phyloP scores from a whole-genome alignment of 2,113 vertebrate species.

The Seriola aureovittata region DNA sequence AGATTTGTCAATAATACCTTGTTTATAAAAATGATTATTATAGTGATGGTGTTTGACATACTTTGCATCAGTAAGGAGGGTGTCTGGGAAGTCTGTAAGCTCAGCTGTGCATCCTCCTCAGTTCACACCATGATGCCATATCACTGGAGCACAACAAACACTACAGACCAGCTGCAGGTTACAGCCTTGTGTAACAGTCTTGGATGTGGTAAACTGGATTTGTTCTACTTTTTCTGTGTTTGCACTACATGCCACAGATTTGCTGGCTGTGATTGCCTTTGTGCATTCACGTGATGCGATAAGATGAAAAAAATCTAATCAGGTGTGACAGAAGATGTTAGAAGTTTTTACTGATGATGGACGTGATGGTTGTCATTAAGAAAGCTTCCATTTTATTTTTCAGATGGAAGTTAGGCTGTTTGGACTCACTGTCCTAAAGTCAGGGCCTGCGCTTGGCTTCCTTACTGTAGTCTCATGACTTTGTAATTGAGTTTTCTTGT shows the following conservation, averaged over 20 bases:
- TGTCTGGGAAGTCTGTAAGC: conserved; percentile 53
- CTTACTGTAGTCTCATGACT: conserved; percentile 75
- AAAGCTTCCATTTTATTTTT: neutral
- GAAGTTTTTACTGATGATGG: neutral
- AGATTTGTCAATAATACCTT: neutral
- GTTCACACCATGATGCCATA: conserved; percentile 60
- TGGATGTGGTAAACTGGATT: neutral
- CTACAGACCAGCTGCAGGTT: conserved; percentile 34
- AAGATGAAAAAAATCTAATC: conserved; percentile 15
- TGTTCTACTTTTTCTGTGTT: neutral
- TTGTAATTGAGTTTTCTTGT: conserved; percentile 76
- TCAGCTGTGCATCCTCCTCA: conserved; percentile 65
- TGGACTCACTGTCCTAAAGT: neutral
- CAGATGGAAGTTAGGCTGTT: neutral
- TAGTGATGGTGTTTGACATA: conserved; percentile 14
- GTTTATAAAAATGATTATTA: neutral
- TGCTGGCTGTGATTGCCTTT: neutral
- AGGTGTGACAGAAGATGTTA: neutral
- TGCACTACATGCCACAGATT: neutral
- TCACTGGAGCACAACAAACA: conserved; percentile 48
- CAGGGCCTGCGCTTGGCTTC: conserved; percentile 16
- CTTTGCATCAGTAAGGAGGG: neutral
- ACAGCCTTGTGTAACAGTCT: conserved; percentile 4
- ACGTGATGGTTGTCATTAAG: neutral
- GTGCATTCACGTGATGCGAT: neutral